Conservation (phyloP, 1,140 invertebrate genomes). For the Tribolium castaneum region DNA sequence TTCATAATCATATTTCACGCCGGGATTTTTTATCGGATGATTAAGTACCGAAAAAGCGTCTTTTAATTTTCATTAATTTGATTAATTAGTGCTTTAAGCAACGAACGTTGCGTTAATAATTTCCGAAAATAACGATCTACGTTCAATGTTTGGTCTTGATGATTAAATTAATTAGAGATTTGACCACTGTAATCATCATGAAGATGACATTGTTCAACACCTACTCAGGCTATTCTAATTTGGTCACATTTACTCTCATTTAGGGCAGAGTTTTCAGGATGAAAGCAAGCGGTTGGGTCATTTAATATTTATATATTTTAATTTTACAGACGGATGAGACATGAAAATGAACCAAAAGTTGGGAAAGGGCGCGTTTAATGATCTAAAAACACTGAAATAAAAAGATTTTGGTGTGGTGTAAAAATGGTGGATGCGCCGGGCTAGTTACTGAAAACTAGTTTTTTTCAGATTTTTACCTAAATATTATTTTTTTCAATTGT, state of each 20-base stretch:
- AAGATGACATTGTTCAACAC: neutral
- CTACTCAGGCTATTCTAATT: neutral
- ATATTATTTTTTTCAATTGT: too few species aligned
- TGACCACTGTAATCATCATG: neutral
- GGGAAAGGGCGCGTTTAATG: neutral
- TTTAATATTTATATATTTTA: neutral
- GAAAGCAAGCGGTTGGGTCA: neutral
- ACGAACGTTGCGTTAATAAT: too few species aligned
- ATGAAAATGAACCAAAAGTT: neutral
- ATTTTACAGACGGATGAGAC: neutral
- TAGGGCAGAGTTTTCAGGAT: neutral
- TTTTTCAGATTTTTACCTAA: slow-evolving; percentile 8
- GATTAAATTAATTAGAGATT: neutral
- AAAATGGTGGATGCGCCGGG: neutral
- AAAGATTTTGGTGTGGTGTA: neutral
- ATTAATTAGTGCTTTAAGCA: neutral
- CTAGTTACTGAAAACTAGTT: too few species aligned
- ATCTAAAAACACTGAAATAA: neutral
- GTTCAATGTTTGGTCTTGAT: neutral
- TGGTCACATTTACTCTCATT: neutral
- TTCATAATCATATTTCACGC: neutral
- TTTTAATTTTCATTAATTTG: neutral
- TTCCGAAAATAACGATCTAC: neutral
- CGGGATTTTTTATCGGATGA: neutral
- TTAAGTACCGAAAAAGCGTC: neutral